These are phyloP conservation scores for Cyprinus carpio DNA, from an alignment of 2,113 vertebrate genomes.

Conservation along the genomic window DNA sequence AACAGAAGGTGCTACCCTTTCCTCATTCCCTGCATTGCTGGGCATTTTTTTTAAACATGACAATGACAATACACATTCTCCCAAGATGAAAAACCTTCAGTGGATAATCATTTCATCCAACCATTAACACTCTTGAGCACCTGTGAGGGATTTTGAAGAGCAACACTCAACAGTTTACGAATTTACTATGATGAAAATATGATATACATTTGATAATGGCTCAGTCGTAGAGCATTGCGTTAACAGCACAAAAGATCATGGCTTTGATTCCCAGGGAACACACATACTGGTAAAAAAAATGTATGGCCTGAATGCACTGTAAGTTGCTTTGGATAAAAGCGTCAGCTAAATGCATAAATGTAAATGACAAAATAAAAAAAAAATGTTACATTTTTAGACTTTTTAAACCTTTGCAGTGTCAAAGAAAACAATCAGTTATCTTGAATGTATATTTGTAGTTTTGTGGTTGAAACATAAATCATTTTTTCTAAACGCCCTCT, in stretches of 20 bases:
- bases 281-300: no score
- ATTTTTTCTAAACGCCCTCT: neutral
- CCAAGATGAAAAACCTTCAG: neutral
- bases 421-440: neutral
- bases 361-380: neutral
- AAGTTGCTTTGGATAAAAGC: no score
- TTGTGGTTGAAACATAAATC: neutral
- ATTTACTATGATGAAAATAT: neutral
- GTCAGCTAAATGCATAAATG: no score
- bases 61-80: neutral
- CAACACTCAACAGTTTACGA: neutral
- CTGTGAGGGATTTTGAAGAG: neutral
- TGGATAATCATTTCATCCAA: neutral
- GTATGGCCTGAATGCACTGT: no score
- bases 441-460: neutral
- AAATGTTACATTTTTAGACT: neutral
- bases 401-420: neutral
- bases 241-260: no score
- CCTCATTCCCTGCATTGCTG: no score
- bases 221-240: no score
- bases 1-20: no score
- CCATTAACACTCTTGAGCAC: neutral
- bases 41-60: neutral
- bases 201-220: no score
- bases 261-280: no score